These are phyloP conservation scores for Muntiacus reevesi DNA, from an alignment of 2,113 vertebrate species.

Conservation along the genomic window DNA sequence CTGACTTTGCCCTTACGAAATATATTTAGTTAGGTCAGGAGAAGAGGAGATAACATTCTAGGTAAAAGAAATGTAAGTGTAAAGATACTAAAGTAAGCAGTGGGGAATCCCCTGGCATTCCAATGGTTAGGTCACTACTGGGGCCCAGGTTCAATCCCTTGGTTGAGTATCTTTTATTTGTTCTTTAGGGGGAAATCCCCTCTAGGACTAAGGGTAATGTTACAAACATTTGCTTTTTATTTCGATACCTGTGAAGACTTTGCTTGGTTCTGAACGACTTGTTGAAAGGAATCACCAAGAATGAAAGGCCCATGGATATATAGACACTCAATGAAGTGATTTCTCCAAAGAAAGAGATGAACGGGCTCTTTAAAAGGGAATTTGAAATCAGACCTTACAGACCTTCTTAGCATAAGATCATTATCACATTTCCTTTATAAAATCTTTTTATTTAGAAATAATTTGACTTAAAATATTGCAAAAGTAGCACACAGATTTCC, in stretches of 20 bases:
- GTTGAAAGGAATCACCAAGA: background rate
- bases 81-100: background rate
- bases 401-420: background rate
- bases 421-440: background rate
- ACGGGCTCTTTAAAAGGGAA: background rate
- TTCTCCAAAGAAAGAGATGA: background rate
- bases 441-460: background rate
- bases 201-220: background rate
- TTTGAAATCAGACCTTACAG: background rate
- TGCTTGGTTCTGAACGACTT: background rate
- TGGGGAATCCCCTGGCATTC: background rate
- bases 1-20: background rate
- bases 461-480: background rate
- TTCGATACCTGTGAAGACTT: background rate
- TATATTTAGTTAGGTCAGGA: background rate
- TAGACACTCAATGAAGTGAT: background rate
- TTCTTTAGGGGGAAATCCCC: background rate
- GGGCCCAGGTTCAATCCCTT: background rate
- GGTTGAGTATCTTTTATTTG: background rate
- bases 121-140: background rate
- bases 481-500: background rate
- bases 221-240: background rate
- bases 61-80: background rate
- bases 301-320: background rate
- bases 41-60: background rate